Base-by-base conservation (phyloP, 2,797 vertebrate species). In the Bufotes viridis region DNA sequence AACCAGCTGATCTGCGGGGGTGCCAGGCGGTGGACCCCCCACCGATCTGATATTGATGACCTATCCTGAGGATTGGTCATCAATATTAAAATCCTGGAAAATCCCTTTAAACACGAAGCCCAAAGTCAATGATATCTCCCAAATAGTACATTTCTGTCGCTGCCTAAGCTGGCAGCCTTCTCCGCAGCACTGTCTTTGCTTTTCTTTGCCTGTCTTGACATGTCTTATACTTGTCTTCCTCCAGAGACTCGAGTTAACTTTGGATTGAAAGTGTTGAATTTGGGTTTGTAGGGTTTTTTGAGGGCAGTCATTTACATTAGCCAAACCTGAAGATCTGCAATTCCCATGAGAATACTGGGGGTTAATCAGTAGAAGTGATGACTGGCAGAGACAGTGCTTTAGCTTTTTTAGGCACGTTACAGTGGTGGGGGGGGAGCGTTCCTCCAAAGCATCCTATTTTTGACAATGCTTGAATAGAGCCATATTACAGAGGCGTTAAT, bases 261-360 rank as follows among this genome's bases (percentile, higher is more conserved):
- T 29, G n/a, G 34, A 82, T n/a, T n/a, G 14, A 63, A 58, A 57
- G 51, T 22, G 81, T 20, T 57, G 81, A 82, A 17, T 24, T 67
- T 82, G 20, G 26, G 20, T 51, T 26, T 24, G 51, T 57, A 57
- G 22, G 81, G 51, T 83, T 83, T 69, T 83, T 24, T 29, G 67
- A n/a, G 61, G 49, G 63, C 63, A 69, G 17, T 55, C 24, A 26
- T 82, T 70, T 55, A 67, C 53, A 57, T 82, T 70, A 70, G 24
- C 51, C 5, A 4, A 83, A 24, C 81, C 14, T 22, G 15, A 83
- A 42, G 72, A 51, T 75, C 72, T 20, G 17, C 10, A 29, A 5
- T 60, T 72, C 70, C 9, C 29, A 9, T 20, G 29, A 10, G 70
- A 34, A 70, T 70, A 70, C 17, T 70, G 26, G 7, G 29, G 26